Evolutionary conservation across 2,888 invertebrate genomes (phyloP).

Genomic region (Melolontha melolontha): DNA sequence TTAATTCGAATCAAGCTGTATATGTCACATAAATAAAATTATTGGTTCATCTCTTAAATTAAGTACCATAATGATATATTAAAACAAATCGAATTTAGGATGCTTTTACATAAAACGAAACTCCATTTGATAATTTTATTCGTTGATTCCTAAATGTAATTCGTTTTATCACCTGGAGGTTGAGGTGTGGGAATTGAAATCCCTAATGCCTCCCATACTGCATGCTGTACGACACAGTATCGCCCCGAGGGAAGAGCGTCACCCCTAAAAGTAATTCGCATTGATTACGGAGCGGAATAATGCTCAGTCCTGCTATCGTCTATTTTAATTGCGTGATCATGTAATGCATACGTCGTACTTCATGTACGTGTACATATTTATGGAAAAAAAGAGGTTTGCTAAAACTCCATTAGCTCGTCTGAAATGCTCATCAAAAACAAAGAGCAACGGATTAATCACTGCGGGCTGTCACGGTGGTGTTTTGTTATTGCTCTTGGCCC

Average conservation of each 20-base stretch:
- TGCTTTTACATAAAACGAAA: not conserved
- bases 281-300: conserved; percentile 10
- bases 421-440: conserved; percentile 5
- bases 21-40: no score
- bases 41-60: no score
- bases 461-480: conserved; percentile 12
- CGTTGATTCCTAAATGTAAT: conserved; percentile 19
- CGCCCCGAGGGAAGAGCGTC: conserved; percentile 17
- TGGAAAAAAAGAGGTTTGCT: conserved; percentile 3
- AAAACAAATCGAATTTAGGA: not conserved
- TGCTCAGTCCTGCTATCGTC: conserved; percentile 7
- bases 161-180: conserved; percentile 21
- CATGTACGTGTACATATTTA: not conserved
- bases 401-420: conserved; percentile 15
- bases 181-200: conserved; percentile 27
- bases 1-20: no score
- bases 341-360: conserved; percentile 16
- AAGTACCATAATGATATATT: not conserved
- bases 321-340: conserved; percentile 21
- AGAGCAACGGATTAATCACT: conserved; percentile 18
- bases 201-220: conserved; percentile 23
- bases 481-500: conserved; percentile 16
- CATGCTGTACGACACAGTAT: conserved; percentile 6
- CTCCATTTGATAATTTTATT: conserved; percentile 11
- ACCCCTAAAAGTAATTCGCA: conserved; percentile 30